Evolutionary conservation across 2,888 invertebrate genomes (phyloP), one percentile per base, ranked within the genome.

Genomic region (Pammene aurita): DNA sequence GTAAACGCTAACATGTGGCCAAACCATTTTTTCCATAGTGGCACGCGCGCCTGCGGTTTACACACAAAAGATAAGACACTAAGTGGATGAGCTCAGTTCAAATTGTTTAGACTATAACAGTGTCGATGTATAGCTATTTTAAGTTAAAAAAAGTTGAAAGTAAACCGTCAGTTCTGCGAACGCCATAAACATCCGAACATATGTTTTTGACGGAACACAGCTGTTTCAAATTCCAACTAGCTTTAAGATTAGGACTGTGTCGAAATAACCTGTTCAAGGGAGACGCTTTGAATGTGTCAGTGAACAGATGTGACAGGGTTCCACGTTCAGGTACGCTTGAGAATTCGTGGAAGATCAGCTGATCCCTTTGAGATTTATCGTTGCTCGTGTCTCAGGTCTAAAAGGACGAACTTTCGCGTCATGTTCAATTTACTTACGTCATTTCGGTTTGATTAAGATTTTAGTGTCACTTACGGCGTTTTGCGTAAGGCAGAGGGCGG

Each of bases 281-380:
- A 9, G 46, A 9, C 14, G 48, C 13, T 48, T 16, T 6, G 16
- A 10, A 48, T 48, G 42, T 42, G 48, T 16, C 16, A 10, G 48
- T 48, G 4, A 9, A 48, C 48, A 48, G 48, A 14, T 48, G 48
- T 16, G 48, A 16, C 48, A 48, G 5, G 16, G 48, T 48, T 48
- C 48, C 16, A 48, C 26, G 26, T 4, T 26, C 2, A 16, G 48
- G 9, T 48, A 9, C 4, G 4, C 26, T 26, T 26, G 1, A 26
- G 48, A 16, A 48, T 48, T 48, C 48, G 14, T 14, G 48, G 48
- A 48, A 48, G 16, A 48, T 48, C 48, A 48, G 48, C 48, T 48
- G 48, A 48, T 16, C 7, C 16, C 13, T 9, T 2, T 7, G 11
- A 9, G 48, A 48, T 48, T 48, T 48, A 48, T 48, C 48, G 48